A percentile compares a stretch with the other conserved stretches of the same genome.
phyloP scores from a whole-genome alignment of 2,113 vertebrate genomes.

The Bos javanicus region DNA sequence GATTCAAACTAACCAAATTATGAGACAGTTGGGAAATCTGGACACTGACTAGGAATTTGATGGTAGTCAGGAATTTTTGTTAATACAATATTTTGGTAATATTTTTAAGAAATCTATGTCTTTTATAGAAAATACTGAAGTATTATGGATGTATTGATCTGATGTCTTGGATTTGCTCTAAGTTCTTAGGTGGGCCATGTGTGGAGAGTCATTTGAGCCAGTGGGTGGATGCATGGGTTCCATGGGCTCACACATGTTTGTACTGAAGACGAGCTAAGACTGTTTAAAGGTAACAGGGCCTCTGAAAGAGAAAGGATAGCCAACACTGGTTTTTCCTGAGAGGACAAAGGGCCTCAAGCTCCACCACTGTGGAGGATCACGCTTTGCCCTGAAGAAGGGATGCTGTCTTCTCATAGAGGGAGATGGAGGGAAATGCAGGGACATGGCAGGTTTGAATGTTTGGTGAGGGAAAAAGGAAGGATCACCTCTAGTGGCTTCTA shows the following conservation, averaged over 20 bases:
- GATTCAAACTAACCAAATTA: not conserved
- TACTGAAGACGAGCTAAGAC: accelerated
- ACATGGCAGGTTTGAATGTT: not conserved
- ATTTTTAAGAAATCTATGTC: not conserved
- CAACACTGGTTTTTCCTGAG: not conserved
- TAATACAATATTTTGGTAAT: not conserved
- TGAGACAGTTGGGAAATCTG: not conserved
- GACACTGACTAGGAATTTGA: not conserved
- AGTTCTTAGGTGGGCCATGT: not conserved
- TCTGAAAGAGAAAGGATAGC: not conserved
- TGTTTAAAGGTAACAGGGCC: not conserved
- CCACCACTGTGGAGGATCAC: not conserved
- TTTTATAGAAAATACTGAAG: not conserved
- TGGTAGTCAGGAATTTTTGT: not conserved
- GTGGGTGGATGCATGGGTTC: not conserved
- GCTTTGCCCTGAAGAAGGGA: not conserved
- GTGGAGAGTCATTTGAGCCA: not conserved
- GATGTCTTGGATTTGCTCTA: not conserved
- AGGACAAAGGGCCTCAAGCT: not conserved
- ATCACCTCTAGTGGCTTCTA: not conserved
- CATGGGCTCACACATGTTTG: too few species aligned
- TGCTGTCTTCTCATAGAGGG: not conserved
- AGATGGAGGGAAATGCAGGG: not conserved
- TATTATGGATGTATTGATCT: not conserved
- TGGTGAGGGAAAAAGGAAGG: not conserved